Conservation (phyloP, 2,888 invertebrate genomes). For the Andrena chrysosceles region DNA sequence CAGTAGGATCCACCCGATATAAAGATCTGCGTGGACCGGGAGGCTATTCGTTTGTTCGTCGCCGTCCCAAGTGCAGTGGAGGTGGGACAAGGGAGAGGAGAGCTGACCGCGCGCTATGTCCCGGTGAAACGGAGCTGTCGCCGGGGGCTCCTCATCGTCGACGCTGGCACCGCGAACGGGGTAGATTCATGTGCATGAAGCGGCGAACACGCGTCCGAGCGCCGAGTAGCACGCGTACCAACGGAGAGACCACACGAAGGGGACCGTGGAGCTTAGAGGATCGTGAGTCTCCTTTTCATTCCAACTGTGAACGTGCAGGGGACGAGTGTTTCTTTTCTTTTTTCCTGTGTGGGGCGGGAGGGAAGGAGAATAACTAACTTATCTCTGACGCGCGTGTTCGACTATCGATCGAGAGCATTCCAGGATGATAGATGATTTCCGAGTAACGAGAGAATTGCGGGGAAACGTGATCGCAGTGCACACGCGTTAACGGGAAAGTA, state of each 20-base stretch:
- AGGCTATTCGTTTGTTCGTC: constrained; percentile 72
- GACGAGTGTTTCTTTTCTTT: background rate
- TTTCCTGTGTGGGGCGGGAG: no score
- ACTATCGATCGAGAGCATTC: background rate
- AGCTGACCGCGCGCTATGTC: constrained; percentile 32
- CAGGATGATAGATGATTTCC: background rate
- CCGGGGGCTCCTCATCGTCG: background rate
- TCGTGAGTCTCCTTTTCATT: constrained; percentile 58
- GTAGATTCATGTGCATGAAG: constrained; percentile 23
- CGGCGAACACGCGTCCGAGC: constrained; percentile 21
- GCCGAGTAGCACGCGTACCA: constrained; percentile 30
- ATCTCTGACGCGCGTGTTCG: constrained; percentile 19
- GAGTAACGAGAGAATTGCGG: constrained; percentile 6
- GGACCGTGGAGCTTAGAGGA: constrained; percentile 31
- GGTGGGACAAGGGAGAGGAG: constrained; percentile 40
- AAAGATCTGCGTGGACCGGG: constrained; percentile 67
- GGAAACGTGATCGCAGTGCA: constrained; percentile 1
- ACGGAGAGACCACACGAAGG: constrained; percentile 25
- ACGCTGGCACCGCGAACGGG: constrained; percentile 23
- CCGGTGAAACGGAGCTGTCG: constrained; percentile 6
- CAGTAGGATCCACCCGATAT: constrained; percentile 71
- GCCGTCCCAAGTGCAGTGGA: constrained; percentile 78
- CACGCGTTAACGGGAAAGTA: background rate
- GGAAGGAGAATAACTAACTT: background rate
- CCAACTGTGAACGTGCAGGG: constrained; percentile 8